phyloP scores from a whole-genome alignment of 1,140 invertebrate genomes.

The Cotesia typhae region DNA sequence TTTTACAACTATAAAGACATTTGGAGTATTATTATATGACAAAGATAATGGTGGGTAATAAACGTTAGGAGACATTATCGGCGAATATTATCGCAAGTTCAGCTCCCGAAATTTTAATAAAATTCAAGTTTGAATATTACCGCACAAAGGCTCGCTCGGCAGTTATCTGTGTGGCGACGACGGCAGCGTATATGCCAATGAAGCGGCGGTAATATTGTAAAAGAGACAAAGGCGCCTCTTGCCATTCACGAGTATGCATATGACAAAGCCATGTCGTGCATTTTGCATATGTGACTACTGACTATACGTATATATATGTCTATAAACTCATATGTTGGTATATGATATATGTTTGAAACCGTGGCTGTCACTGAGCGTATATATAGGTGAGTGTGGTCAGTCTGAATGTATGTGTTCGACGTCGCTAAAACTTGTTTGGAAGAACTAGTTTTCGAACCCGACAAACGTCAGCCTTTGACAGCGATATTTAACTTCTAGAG shows the following conservation, averaged over 20 bases:
- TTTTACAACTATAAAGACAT: too few species aligned
- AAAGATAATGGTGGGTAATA: too few species aligned
- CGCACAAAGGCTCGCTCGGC: too few species aligned
- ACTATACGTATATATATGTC: constrained; percentile 5
- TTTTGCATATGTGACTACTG: background rate
- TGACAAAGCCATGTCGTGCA: background rate
- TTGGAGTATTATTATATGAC: too few species aligned
- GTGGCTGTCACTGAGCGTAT: background rate
- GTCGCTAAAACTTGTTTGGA: constrained; percentile 4
- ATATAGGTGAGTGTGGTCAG: constrained; percentile 17
- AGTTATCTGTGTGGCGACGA: constrained; percentile 1
- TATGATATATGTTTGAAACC: background rate
- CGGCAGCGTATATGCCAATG: too few species aligned
- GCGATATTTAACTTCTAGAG: background rate
- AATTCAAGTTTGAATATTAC: constrained; percentile 5
- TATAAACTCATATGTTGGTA: background rate
- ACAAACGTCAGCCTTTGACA: constrained; percentile 3
- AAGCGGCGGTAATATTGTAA: background rate
- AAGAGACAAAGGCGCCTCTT: background rate
- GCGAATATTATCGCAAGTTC: constrained; percentile 11
- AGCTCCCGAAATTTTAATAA: constrained; percentile 26
- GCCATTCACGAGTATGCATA: constrained; percentile 8
- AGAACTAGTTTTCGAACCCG: background rate
- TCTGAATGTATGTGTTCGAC: background rate
- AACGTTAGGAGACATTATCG: too few species aligned